Conservation (phyloP, 2,797 vertebrate genomes). For the Alectoris magna region DNA sequence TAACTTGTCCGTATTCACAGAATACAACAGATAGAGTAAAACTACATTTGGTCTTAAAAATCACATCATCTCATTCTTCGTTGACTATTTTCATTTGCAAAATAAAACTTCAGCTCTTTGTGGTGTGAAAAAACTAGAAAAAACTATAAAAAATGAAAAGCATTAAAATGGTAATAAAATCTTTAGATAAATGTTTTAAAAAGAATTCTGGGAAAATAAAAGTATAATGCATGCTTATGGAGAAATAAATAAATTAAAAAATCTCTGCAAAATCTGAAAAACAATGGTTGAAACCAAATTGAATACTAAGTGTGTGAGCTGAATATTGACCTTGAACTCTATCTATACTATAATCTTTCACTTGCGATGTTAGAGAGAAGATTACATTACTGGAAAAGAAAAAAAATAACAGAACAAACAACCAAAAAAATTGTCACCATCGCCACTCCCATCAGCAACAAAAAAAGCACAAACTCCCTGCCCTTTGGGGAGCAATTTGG, state of each 20-base stretch:
- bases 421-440: background rate
- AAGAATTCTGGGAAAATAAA: background rate
- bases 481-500: background rate
- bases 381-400: constrained; percentile 10
- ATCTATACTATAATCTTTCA: background rate
- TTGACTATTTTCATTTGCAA: background rate
- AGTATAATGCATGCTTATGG: background rate
- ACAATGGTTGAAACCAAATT: background rate
- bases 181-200: background rate
- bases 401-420: background rate
- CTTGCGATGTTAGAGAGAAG: background rate
- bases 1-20: background rate
- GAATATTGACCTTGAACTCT: background rate
- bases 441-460: background rate
- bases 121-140: background rate
- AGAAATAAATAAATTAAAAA: background rate
- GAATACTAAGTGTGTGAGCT: background rate
- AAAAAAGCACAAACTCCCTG: background rate
- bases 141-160: background rate
- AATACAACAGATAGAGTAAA: background rate
- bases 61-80: background rate
- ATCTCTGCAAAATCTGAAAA: background rate
- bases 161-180: background rate
- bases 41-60: background rate
- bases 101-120: background rate